A percentile compares a stretch with the other conserved stretches of the same genome.
Evolutionary conservation across 92 coral and sea anemone genomes (phyloP).

Genomic region (Heteractis magnifica): DNA sequence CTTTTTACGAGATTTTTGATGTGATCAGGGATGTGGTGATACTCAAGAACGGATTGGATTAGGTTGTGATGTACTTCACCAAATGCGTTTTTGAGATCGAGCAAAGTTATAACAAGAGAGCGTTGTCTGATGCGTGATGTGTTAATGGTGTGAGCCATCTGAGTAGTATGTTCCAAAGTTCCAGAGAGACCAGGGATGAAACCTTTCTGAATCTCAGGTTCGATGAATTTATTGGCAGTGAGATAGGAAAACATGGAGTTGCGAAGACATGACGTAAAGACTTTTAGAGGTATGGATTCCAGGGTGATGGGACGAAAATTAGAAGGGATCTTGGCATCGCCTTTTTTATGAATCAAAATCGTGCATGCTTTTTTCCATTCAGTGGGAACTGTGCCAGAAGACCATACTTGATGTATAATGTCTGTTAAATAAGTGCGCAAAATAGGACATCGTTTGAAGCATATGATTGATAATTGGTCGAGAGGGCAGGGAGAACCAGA

Average conservation of each 20-base stretch:
- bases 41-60: conserved; percentile 28
- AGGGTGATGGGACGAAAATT: too few species aligned
- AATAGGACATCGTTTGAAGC: too few species aligned
- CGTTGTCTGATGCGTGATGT: conserved; percentile 31
- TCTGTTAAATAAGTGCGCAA: too few species aligned
- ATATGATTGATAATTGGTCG: too few species aligned
- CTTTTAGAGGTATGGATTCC: conserved; percentile 15
- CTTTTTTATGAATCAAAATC: too few species aligned
- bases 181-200: too few species aligned
- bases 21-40: conserved; percentile 45
- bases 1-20: conserved; percentile 32
- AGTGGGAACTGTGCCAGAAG: too few species aligned
- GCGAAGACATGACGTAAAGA: conserved; percentile 23
- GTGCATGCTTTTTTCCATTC: too few species aligned
- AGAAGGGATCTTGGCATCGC: too few species aligned
- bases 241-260: conserved; percentile 4
- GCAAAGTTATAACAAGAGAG: conserved; percentile 29
- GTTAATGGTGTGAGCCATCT: conserved; percentile 38
- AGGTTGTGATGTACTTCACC: conserved; percentile 50
- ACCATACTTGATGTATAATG: too few species aligned
- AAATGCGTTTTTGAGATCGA: conserved; percentile 51
- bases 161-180: conserved; percentile 3
- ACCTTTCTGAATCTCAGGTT: too few species aligned
- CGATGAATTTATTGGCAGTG: neutral
- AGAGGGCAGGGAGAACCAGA: too few species aligned